Percentiles rank a stretch among this genome's conserved stretches.
These are phyloP conservation scores for Barnardius zonarius DNA, from an alignment of 2,113 vertebrate species.

Conservation along the genomic window DNA sequence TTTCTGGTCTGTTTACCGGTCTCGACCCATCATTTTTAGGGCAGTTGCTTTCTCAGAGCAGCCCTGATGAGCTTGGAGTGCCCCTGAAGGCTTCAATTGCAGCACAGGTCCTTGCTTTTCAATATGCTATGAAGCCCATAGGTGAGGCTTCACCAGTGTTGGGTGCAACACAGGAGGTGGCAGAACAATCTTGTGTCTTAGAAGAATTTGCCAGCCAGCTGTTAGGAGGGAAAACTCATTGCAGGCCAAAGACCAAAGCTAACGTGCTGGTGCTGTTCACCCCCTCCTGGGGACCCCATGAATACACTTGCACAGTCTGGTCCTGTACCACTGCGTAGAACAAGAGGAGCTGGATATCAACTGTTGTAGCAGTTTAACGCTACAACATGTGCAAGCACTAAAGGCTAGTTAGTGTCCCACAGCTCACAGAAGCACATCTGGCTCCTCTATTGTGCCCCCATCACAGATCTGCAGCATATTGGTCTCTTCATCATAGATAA, in stretches of 20 bases:
- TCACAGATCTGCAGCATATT: rapidly evolving
- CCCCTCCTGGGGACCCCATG: neutral
- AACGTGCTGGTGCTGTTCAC: rapidly evolving
- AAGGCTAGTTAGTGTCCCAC: neutral
- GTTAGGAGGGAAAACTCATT: neutral
- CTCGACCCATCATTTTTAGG: neutral
- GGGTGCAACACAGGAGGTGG: rapidly evolving
- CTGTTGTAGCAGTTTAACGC: rapidly evolving
- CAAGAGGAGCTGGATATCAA: neutral
- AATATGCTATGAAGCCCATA: neutral
- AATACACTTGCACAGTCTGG: neutral
- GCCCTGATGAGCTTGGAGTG: neutral
- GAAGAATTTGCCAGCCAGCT: neutral
- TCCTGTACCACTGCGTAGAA: neutral
- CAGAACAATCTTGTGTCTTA: neutral
- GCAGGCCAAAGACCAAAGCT: neutral
- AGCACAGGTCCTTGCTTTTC: neutral
- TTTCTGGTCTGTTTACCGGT: neutral
- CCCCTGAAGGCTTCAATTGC: neutral
- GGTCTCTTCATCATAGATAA: neutral
- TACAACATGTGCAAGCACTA: rapidly evolving
- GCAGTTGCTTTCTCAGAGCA: neutral
- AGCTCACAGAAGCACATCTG: neutral
- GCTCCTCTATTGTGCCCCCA: neutral
- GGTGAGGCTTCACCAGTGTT: neutral